phyloP scores from a whole-genome alignment of 2,113 vertebrate genomes.

The Lanius collurio region DNA sequence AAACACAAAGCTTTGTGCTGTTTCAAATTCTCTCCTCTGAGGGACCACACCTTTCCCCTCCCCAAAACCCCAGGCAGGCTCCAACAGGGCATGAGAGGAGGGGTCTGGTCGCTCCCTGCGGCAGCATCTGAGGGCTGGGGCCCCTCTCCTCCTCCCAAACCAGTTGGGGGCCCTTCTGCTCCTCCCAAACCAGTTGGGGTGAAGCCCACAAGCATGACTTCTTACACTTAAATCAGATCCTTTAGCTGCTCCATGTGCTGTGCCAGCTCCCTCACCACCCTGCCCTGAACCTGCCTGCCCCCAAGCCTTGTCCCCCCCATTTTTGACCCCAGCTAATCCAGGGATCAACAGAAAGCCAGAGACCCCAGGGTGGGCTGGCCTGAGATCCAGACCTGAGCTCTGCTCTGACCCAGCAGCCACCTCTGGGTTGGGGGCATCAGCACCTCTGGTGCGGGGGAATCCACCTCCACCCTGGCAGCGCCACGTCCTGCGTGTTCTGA shows the following conservation, averaged over 20 bases:
- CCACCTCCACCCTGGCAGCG: neutral
- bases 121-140: neutral
- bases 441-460: accelerated
- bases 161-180: neutral
- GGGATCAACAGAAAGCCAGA: neutral
- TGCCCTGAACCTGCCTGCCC: neutral
- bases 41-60: slow-evolving; percentile 11
- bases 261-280: neutral
- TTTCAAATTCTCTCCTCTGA: neutral
- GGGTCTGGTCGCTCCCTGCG: neutral
- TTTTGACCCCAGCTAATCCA: neutral
- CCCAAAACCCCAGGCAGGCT: slow-evolving; percentile 16
- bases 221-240: neutral
- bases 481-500: neutral
- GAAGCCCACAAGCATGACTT: neutral
- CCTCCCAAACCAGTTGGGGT: neutral
- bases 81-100: neutral
- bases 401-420: neutral
- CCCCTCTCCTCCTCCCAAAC: neutral
- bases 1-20: neutral
- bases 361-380: neutral
- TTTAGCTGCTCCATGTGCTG: neutral
- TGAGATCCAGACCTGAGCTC: neutral
- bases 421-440: neutral
- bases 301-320: neutral